Conservation (phyloP, 2,113 vertebrate species). For the Ursus arctos region DNA sequence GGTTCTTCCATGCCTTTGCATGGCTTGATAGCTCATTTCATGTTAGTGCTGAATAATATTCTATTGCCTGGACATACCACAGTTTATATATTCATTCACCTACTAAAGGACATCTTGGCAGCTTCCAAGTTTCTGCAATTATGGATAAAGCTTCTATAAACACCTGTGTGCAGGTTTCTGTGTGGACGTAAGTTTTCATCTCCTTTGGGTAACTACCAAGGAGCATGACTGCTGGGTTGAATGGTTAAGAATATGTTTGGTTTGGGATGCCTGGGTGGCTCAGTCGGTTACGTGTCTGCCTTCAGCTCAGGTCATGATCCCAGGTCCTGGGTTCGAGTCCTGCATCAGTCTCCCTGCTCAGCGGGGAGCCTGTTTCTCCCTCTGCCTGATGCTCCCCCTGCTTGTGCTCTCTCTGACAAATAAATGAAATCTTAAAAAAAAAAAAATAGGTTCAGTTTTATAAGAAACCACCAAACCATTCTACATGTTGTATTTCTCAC, state of each 20-base stretch:
- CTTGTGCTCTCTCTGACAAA: not conserved
- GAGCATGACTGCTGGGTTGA: not conserved
- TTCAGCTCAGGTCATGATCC: not conserved
- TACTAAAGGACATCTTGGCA: not conserved
- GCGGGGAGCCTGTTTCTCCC: not conserved
- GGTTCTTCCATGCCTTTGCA: not conserved
- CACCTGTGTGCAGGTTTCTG: not conserved
- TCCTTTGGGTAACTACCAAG: not conserved
- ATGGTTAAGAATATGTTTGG: not conserved
- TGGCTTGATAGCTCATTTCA: not conserved
- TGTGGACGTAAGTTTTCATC: not conserved
- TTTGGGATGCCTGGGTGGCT: not conserved
- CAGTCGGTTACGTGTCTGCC: not conserved
- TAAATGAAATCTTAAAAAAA: not conserved
- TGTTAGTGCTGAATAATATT: not conserved
- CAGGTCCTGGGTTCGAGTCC: not conserved
- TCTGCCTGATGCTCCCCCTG: not conserved
- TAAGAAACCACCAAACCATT: not conserved
- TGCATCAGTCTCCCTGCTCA: not conserved
- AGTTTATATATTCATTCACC: not conserved
- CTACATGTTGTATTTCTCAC: not conserved
- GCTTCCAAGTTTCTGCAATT: not conserved
- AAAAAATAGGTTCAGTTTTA: not conserved
- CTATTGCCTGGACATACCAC: not conserved
- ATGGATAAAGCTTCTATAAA: not conserved